Conservation (phyloP, 2,888 invertebrate species). For the Scaptomyza polygonia region DNA sequence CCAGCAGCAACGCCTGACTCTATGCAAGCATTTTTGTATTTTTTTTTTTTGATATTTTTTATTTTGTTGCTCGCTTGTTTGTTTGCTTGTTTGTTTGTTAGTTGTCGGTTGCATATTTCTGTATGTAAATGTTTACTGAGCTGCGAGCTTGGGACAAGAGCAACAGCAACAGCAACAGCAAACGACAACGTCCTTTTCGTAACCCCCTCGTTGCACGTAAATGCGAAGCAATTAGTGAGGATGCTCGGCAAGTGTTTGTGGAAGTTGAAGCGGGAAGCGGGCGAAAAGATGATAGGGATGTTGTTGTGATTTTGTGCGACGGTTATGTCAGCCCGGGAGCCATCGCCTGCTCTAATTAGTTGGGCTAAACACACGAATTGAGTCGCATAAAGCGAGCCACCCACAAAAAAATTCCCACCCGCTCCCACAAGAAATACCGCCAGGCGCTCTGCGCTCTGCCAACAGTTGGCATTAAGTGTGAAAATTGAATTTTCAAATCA, state of each 20-base stretch:
- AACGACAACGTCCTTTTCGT: slow-evolving; percentile 51
- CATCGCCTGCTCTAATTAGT: slow-evolving; percentile 71
- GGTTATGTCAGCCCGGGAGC: slow-evolving; percentile 42
- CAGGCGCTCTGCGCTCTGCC: slow-evolving; percentile 8
- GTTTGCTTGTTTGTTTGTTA: slow-evolving; percentile 36
- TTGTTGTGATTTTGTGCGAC: slow-evolving; percentile 20
- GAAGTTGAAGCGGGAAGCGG: background rate
- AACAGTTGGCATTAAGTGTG: slow-evolving; percentile 75
- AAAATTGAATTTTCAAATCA: slow-evolving; percentile 79
- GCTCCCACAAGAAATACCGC: background rate
- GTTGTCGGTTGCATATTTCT: slow-evolving; percentile 73
- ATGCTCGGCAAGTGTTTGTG: background rate
- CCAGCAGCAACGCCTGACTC: slow-evolving; percentile 50
- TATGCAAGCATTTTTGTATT: slow-evolving; percentile 64
- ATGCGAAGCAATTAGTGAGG: slow-evolving; percentile 73
- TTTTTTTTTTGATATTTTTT: slow-evolving; percentile 37
- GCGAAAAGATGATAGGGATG: background rate
- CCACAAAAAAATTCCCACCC: slow-evolving; percentile 1
- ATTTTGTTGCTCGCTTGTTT: slow-evolving; percentile 10
- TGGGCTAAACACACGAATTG: slow-evolving; percentile 67
- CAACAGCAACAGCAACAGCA: slow-evolving; percentile 1
- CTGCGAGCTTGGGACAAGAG: slow-evolving; percentile 30
- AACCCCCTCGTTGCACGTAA: slow-evolving; percentile 62
- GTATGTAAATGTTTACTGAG: slow-evolving; percentile 71
- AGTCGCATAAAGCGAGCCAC: slow-evolving; percentile 52